Percentiles rank a stretch among this genome's conserved stretches.
Conservation (phyloP, 1,140 invertebrate genomes). For the Halyomorpha halys region DNA sequence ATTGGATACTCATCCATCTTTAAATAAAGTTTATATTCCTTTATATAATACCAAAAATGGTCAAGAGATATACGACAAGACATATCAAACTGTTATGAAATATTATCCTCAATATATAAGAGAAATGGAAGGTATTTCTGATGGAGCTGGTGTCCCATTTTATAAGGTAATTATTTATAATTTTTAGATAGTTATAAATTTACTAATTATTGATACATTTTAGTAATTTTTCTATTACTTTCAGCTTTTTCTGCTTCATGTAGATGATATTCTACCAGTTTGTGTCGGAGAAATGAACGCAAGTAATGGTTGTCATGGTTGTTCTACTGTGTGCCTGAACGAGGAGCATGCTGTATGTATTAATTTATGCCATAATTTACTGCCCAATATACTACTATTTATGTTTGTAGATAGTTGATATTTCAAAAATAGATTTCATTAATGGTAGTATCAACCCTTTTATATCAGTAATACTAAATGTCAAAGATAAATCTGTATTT, state of each 20-base stretch:
- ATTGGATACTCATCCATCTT: slow-evolving; percentile 46
- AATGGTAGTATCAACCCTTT: too few relatives aligned
- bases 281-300: slow-evolving; percentile 40
- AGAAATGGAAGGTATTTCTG: slow-evolving; percentile 72
- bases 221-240: slow-evolving; percentile 20
- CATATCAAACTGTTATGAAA: slow-evolving; percentile 49
- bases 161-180: slow-evolving; percentile 48
- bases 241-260: slow-evolving; percentile 70
- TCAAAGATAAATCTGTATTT: too few relatives aligned
- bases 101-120: slow-evolving; percentile 71
- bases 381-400: too few relatives aligned
- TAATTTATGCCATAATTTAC: too few relatives aligned
- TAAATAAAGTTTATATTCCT: slow-evolving; percentile 57
- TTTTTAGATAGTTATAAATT: neutral
- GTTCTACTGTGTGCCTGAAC: slow-evolving; percentile 65
- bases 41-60: slow-evolving; percentile 58
- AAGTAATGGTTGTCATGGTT: slow-evolving; percentile 54
- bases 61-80: slow-evolving; percentile 58
- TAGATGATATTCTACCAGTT: slow-evolving; percentile 64
- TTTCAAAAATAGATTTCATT: too few relatives aligned
- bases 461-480: too few relatives aligned
- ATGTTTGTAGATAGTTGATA: too few relatives aligned
- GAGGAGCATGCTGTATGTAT: slow-evolving; percentile 44
- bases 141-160: slow-evolving; percentile 71
- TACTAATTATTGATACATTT: too few relatives aligned